Percentiles rank a stretch among this genome's conserved stretches.
These are phyloP conservation scores for Asteroscopus sphinx DNA, from an alignment of 2,888 invertebrate species.

Conservation along the genomic window DNA sequence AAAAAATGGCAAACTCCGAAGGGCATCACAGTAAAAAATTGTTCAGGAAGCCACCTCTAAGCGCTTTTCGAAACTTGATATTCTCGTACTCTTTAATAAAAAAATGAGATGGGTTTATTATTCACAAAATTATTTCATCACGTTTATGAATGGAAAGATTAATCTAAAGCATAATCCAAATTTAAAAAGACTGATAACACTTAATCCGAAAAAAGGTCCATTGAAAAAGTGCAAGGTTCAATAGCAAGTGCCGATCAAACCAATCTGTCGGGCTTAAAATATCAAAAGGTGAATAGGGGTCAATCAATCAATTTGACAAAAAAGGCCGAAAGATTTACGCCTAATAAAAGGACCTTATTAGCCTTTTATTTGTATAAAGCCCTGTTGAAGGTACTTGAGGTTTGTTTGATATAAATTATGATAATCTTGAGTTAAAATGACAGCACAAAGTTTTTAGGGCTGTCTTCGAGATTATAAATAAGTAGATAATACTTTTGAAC, in stretches of 20 bases:
- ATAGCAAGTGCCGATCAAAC: conserved; percentile 28
- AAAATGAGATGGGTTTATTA: neutral
- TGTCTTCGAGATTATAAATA: no score
- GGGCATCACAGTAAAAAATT: no score
- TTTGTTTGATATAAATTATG: conserved; percentile 28
- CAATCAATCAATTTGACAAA: conserved; percentile 31
- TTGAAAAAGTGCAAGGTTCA: conserved; percentile 5
- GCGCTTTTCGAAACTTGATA: no score
- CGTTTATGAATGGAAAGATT: neutral
- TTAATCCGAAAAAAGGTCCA: conserved; percentile 7
- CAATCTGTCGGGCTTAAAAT: conserved; percentile 30
- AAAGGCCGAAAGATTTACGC: conserved; percentile 39
- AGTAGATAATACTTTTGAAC: no score
- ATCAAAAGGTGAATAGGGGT: conserved; percentile 38
- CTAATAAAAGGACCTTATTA: conserved; percentile 35
- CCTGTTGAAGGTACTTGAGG: conserved; percentile 22
- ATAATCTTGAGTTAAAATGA: conserved; percentile 18
- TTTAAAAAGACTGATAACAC: neutral
- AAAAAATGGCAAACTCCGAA: no score
- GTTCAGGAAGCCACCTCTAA: no score
- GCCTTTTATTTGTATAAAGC: conserved; percentile 34
- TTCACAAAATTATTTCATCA: neutral
- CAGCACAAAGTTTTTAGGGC: neutral
- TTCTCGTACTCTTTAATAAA: no score
- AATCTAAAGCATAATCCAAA: neutral